Evolutionary conservation across 2,113 vertebrate genomes (phyloP), one percentile per base, ranked within the genome.

Genomic region (Charina bottae): DNA sequence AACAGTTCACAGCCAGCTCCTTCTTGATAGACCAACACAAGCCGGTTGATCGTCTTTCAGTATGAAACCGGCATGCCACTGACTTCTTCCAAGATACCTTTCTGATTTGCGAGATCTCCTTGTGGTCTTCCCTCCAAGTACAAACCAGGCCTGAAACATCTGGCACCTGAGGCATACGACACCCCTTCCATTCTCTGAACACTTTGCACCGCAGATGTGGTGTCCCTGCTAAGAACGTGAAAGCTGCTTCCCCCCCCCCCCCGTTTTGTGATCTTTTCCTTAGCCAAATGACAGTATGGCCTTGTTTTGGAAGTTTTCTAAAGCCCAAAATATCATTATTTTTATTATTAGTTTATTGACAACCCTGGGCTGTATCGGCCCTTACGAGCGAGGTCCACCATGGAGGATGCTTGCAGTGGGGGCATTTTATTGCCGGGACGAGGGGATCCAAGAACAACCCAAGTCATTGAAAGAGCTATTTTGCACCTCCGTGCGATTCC

Each of bases 381-480:
- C 7, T 19, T 15, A 1, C 91, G 54, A 11, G 84, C 54, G 58
- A 5, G 15, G 46, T 54, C 46, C 9, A 26, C 17, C 2, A 17
- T 17, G 56, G 13, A 87, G 24, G 64, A 46, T 28, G n/a, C n/a
- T 68, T 54, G 56, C 11, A 19, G 9, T 24, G 8, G n/a, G 85
- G 46, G 19, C 8, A 6, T 42, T 58, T 33, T 62, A 3, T 23
- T 42, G 91, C 4, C 4, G 55, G n/a, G 12, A 28, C 46, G 28
- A 21, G 33, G 33, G 26, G 15, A 78, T 3, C 46, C 7, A n/a
- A 83, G 85, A 56, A 88, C 72, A 88, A 83, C 87, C 15, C 46
- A 88, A 9, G 59, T 56, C 58, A 13, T 88, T 84, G 59, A 49
- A 83, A 90, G 46, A 11, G 19, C n/a, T 54, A 26, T 88, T 93